These are phyloP conservation scores for Podargus strigoides DNA, from an alignment of 2,797 vertebrate species.

Conservation along the genomic window DNA sequence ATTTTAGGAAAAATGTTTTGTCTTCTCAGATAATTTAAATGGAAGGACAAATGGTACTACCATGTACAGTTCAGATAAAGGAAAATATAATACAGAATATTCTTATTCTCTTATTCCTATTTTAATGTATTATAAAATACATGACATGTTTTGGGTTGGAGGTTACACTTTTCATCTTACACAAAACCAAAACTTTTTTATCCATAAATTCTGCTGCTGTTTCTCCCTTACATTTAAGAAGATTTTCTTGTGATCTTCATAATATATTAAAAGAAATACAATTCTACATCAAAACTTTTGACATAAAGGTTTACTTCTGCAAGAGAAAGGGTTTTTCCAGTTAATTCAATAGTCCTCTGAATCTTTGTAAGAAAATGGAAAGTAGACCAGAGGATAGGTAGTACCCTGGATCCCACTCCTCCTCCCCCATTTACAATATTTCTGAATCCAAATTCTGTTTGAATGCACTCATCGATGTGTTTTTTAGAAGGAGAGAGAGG, in stretches of 20 bases:
- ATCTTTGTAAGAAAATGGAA: neutral
- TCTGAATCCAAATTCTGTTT: neutral
- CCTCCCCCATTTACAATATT: neutral
- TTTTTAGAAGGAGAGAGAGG: neutral
- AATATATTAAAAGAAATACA: neutral
- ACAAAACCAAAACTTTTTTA: neutral
- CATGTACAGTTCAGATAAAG: neutral
- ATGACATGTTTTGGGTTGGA: neutral
- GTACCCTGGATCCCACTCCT: neutral
- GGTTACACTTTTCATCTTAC: neutral
- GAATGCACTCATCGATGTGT: neutral
- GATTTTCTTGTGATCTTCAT: neutral
- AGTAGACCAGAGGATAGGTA: neutral
- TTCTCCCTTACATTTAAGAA: neutral
- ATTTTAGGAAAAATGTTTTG: neutral
- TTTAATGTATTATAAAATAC: neutral
- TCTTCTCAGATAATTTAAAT: neutral
- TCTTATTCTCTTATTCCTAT: neutral
- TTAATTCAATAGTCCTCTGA: neutral
- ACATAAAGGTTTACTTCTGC: neutral
- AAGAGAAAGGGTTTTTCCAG: neutral
- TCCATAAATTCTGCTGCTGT: neutral
- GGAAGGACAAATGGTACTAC: neutral
- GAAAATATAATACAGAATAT: neutral
- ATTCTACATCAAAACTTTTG: neutral